phyloP scores from a whole-genome alignment of 1,140 invertebrate genomes.

The Thereuonema tuberculata region DNA sequence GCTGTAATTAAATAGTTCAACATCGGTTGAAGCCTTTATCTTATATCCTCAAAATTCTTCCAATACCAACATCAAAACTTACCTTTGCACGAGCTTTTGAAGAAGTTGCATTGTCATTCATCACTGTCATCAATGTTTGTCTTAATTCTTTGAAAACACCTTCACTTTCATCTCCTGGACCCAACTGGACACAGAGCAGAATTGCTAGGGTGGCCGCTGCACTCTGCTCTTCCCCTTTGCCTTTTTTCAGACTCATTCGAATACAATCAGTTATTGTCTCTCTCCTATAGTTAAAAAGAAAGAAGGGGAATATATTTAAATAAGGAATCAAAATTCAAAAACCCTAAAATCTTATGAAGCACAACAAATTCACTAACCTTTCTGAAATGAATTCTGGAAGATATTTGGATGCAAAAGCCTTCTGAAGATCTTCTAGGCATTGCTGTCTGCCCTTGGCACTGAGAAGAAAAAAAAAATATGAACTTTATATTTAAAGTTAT shows the following conservation, averaged over 20 bases:
- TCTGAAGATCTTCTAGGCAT: constrained; percentile 54
- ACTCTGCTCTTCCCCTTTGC: constrained; percentile 60
- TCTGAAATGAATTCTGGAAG: constrained; percentile 58
- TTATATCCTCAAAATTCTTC: not conserved
- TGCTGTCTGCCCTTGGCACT: constrained; percentile 55
- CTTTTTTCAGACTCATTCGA: constrained; percentile 62
- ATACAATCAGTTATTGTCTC: constrained; percentile 67
- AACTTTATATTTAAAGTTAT: no score
- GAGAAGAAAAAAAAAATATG: constrained; percentile 19
- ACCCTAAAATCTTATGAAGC: not conserved
- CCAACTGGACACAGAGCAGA: constrained; percentile 69
- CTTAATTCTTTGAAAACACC: constrained; percentile 42
- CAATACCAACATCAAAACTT: constrained; percentile 14
- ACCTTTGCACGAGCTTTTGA: constrained; percentile 48
- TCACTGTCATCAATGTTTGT: constrained; percentile 40
- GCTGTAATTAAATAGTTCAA: no score
- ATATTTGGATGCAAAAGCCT: constrained; percentile 62
- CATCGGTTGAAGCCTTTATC: not conserved
- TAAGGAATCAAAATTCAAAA: no score
- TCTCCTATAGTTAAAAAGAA: constrained; percentile 34
- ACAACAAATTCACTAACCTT: constrained; percentile 24
- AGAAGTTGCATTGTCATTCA: constrained; percentile 44
- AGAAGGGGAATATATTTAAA: no score
- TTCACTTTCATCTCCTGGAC: constrained; percentile 46
- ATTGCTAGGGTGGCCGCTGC: constrained; percentile 62